Percentiles rank a stretch among this genome's conserved stretches.
These are phyloP conservation scores for Athene noctua DNA, from an alignment of 2,113 vertebrate species.

Conservation along the genomic window DNA sequence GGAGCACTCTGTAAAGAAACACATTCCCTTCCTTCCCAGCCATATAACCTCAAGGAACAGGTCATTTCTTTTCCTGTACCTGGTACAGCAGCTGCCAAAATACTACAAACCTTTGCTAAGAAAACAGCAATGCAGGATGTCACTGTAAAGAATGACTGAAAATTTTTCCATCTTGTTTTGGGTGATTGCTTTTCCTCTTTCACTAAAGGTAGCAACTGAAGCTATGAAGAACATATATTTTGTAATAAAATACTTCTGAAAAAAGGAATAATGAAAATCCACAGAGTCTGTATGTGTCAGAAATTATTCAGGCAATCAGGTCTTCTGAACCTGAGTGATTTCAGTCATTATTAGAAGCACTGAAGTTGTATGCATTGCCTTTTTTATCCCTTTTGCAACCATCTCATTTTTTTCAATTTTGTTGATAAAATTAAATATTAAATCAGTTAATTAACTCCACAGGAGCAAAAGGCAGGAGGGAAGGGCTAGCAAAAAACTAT, in stretches of 20 bases:
- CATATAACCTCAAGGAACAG: background rate
- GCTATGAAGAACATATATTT: slow-evolving; percentile 55
- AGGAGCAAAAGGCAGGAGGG: background rate
- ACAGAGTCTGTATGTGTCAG: slow-evolving; percentile 37
- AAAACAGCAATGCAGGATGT: background rate
- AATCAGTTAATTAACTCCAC: background rate
- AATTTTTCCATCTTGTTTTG: background rate
- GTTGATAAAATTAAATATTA: background rate
- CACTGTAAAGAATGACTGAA: background rate
- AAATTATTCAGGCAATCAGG: background rate
- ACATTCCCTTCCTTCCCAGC: background rate
- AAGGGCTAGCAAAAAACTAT: background rate
- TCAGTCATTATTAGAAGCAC: background rate
- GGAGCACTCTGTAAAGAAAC: background rate
- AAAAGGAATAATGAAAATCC: slow-evolving; percentile 39
- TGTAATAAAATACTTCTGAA: slow-evolving; percentile 52
- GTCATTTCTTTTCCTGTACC: background rate
- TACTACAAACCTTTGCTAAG: background rate
- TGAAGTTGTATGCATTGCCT: background rate
- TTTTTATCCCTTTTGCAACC: background rate
- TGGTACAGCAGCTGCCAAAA: background rate
- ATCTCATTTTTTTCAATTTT: background rate
- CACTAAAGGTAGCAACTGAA: slow-evolving; percentile 49
- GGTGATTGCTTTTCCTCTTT: background rate
- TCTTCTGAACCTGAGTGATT: background rate